These are phyloP conservation scores for Limnephilus auricula DNA, from an alignment of 2,888 invertebrate species.

Conservation along the genomic window DNA sequence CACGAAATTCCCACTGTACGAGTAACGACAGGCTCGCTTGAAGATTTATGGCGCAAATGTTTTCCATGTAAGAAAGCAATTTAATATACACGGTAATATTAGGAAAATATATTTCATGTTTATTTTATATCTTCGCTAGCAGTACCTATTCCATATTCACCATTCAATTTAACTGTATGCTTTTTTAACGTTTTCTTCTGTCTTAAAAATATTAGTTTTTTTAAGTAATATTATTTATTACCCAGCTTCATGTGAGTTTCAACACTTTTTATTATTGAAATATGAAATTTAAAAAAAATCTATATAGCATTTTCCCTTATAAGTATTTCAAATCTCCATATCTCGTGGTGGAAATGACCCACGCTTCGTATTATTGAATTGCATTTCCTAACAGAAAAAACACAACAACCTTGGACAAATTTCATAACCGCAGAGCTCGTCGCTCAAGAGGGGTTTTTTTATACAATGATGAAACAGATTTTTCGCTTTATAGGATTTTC, in stretches of 20 bases:
- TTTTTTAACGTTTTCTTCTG: no score
- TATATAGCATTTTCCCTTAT: not conserved
- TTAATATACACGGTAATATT: constrained; percentile 12
- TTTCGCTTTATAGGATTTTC: not conserved
- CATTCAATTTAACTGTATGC: not conserved
- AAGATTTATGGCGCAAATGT: constrained; percentile 15
- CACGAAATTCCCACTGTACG: not conserved
- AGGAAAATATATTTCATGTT: not conserved
- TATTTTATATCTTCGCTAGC: not conserved
- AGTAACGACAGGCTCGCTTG: constrained; percentile 1
- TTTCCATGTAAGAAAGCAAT: constrained; percentile 3
- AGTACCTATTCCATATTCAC: not conserved
- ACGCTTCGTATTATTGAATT: not conserved
- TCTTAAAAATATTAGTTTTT: no score
- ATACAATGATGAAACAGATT: not conserved
- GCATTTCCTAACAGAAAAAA: not conserved
- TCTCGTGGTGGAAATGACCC: not conserved
- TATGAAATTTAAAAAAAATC: no score
- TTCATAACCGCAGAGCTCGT: not conserved
- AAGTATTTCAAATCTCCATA: not conserved
- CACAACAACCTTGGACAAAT: not conserved
- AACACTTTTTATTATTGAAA: not conserved
- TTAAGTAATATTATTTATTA: no score
- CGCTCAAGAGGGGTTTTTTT: not conserved
- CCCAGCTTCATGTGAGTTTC: not conserved